phyloP scores from a whole-genome alignment of 2,888 invertebrate species.

The Seira ritae region DNA sequence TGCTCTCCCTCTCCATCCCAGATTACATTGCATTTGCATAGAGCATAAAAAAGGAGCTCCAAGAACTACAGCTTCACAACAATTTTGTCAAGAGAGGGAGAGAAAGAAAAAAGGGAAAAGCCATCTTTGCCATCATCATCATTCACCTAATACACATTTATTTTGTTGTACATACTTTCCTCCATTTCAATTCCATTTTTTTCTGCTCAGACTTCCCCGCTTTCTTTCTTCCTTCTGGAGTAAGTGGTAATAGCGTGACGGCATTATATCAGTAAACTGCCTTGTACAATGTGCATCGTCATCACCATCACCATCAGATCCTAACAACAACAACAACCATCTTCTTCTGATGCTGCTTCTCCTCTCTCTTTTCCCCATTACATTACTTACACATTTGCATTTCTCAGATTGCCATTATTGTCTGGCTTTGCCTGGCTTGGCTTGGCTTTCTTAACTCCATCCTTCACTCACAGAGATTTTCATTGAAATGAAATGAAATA shows the following conservation, averaged over 20 bases:
- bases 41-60: conserved; percentile 35
- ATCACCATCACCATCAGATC: conserved; percentile 15
- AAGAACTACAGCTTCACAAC: conserved; percentile 11
- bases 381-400: conserved; percentile 66
- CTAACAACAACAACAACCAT: conserved; percentile 18
- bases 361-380: conserved; percentile 45
- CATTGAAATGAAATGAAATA: conserved; percentile 23
- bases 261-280: conserved; percentile 18
- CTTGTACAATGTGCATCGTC: background rate
- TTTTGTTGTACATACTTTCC: conserved; percentile 39
- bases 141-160: conserved; percentile 52
- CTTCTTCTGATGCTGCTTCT: conserved; percentile 12
- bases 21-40: conserved; percentile 53
- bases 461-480: conserved; percentile 22
- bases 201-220: background rate
- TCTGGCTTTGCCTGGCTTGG: background rate
- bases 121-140: conserved; percentile 27
- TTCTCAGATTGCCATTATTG: conserved; percentile 52
- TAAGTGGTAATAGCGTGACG: conserved; percentile 21
- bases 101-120: conserved; percentile 24
- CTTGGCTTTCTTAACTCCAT: conserved; percentile 14
- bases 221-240: background rate
- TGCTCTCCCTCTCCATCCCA: conserved; percentile 31
- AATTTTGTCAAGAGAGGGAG: conserved; percentile 33
- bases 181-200: conserved; percentile 23